Conservation (phyloP, 2,888 invertebrate species). For the Clepsis dumicolana region DNA sequence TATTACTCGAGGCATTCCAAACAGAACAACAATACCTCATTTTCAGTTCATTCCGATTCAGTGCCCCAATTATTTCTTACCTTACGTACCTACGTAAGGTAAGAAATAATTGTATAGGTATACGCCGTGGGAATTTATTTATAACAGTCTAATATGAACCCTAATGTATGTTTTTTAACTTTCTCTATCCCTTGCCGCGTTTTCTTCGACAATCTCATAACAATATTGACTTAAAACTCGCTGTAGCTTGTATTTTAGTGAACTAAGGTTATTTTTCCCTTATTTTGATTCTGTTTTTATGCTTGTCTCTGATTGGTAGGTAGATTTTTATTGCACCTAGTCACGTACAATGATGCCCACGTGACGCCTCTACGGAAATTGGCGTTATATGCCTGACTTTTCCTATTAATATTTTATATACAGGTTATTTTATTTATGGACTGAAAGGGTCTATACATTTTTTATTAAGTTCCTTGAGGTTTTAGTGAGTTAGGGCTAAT, state of each 20-base stretch:
- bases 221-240: neutral
- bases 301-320: constrained; percentile 6
- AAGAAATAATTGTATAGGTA: too few species aligned
- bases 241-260: neutral
- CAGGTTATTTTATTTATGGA: neutral
- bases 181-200: neutral
- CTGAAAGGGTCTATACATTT: neutral
- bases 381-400: constrained; percentile 6
- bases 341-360: constrained; percentile 11
- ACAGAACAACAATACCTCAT: constrained; percentile 1
- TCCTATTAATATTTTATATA: constrained; percentile 13
- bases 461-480: neutral
- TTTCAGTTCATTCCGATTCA: neutral
- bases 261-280: neutral
- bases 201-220: neutral
- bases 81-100: too few species aligned
- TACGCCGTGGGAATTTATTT: neutral
- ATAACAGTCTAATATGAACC: neutral
- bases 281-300: neutral
- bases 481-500: neutral
- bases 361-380: constrained; percentile 8
- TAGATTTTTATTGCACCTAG: constrained; percentile 10
- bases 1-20: neutral
- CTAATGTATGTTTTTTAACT: neutral
- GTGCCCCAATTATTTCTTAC: neutral